Evolutionary conservation across 1,140 invertebrate genomes (phyloP), one percentile per base, ranked within the genome.

Genomic region (Bombus sylvicola): DNA sequence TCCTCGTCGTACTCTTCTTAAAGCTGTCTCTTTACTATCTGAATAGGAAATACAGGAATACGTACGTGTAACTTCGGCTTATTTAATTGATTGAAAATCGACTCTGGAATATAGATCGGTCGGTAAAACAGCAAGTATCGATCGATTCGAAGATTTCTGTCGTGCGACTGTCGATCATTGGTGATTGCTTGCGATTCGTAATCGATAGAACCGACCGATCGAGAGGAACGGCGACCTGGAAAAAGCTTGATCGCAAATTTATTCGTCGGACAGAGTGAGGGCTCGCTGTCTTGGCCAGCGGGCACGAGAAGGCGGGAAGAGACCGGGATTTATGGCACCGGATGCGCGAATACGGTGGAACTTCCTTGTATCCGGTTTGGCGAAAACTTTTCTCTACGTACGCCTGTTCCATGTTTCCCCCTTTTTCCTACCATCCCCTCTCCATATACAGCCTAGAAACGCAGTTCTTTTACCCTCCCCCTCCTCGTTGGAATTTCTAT

Each of bases 271-370:
- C 77, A 76, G 87, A 88, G 88, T 87, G 81, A 91, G 88, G 86
- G 88, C 81, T 78, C 59, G 80, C 87, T 88, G 91, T 91, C 82
- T 92, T 92, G 91, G 92, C 92, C 89, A 91, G 69, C 66, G 74
- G 86, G 81, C 82, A 81, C 85, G 78, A 88, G 90, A 84, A 88
- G 90, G 89, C 91, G 90, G 91, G 91, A 89, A 88, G 79, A 90
- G 87, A 87, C 72, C 77, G 79, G 92, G 91, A 93, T 93, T 93
- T 93, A 93, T 93, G 81, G 86, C 78, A 80, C 91, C 92, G 92
- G 92, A 93, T 92, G 92, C 91, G 92, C 92, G 90, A 93, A 93
- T 93, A 93, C 92, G 92, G 91, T 93, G 91, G 90, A 93, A 93
- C 92, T 93, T 93, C 88, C 91, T 88, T 81, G 91, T 89, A 93